A percentile compares a stretch with the other conserved stretches of the same genome.
Evolutionary conservation across 2,113 vertebrate species (phyloP).

Genomic region (Garra rufa): DNA sequence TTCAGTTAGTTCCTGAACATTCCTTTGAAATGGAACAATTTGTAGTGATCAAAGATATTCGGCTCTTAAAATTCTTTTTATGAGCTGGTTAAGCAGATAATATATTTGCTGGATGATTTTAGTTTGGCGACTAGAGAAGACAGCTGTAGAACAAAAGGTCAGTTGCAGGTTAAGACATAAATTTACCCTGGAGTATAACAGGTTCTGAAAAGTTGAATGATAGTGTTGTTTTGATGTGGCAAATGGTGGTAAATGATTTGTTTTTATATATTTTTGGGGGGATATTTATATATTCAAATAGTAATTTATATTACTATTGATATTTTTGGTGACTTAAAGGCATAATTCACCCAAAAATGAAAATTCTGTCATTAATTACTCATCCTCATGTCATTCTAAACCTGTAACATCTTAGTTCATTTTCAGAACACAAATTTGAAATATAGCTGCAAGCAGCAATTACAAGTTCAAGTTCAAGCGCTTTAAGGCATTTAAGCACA

Average conservation of each 20-base stretch:
- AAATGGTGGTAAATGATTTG: background rate
- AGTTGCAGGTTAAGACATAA: slow-evolving; percentile 32
- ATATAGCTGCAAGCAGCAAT: too few relatives aligned
- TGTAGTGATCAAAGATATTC: slow-evolving; percentile 24
- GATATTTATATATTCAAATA: too few relatives aligned
- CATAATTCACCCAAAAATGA: too few relatives aligned
- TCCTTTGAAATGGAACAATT: slow-evolving; percentile 42
- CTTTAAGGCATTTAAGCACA: too few relatives aligned
- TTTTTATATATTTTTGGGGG: slow-evolving; percentile 38
- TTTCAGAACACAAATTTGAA: too few relatives aligned
- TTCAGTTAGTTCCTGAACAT: background rate
- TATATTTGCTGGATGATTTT: slow-evolving; percentile 64
- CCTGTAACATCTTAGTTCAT: too few relatives aligned
- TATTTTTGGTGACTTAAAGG: too few relatives aligned
- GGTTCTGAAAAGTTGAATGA: background rate
- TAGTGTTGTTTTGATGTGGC: background rate
- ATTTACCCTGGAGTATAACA: background rate
- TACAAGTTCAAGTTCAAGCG: too few relatives aligned
- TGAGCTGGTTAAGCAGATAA: slow-evolving; percentile 46
- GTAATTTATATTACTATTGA: too few relatives aligned
- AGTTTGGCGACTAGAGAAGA: slow-evolving; percentile 49
- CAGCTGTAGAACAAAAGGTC: slow-evolving; percentile 43
- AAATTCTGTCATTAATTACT: too few relatives aligned
- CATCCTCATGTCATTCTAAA: too few relatives aligned
- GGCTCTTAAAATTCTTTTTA: slow-evolving; percentile 61